phyloP scores from a whole-genome alignment of 2,797 vertebrate genomes.

The Tokudaia tokunoshimensis region DNA sequence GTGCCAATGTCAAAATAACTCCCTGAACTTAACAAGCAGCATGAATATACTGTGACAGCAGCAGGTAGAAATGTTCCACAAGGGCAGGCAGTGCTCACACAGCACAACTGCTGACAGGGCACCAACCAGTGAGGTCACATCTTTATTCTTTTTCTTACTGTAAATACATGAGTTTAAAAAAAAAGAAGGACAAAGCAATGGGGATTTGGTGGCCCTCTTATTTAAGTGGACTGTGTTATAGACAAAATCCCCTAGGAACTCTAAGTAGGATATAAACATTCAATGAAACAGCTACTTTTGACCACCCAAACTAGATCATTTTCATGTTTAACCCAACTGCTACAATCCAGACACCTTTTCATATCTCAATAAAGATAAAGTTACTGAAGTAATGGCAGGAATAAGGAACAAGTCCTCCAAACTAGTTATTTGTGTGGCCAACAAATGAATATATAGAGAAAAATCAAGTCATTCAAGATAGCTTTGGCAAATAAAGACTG shows the following conservation, averaged over 20 bases:
- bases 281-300: constrained; percentile 81
- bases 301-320: constrained; percentile 71
- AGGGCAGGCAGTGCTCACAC: constrained; percentile 85
- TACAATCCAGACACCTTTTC: constrained; percentile 39
- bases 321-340: constrained; percentile 69
- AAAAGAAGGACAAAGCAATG: constrained; percentile 78
- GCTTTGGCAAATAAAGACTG: constrained; percentile 33
- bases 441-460: constrained; percentile 62
- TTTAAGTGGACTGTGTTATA: constrained; percentile 82
- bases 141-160: constrained; percentile 80
- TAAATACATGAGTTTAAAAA: constrained; percentile 61
- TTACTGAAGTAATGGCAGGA: constrained; percentile 43
- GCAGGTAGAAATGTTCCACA: constrained; percentile 78
- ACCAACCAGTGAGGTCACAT: constrained; percentile 85
- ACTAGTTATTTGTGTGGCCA: constrained; percentile 65
- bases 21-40: constrained; percentile 86
- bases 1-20: constrained; percentile 70
- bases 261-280: constrained; percentile 78
- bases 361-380: not conserved
- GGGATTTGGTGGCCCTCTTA: constrained; percentile 68
- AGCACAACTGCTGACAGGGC: constrained; percentile 85
- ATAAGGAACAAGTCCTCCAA: constrained; percentile 34
- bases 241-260: constrained; percentile 80
- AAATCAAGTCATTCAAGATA: constrained; percentile 56
- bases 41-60: constrained; percentile 78